These are phyloP conservation scores for Hydrocynus forskahlii DNA, from an alignment of 2,797 vertebrate species.

Conservation along the genomic window DNA sequence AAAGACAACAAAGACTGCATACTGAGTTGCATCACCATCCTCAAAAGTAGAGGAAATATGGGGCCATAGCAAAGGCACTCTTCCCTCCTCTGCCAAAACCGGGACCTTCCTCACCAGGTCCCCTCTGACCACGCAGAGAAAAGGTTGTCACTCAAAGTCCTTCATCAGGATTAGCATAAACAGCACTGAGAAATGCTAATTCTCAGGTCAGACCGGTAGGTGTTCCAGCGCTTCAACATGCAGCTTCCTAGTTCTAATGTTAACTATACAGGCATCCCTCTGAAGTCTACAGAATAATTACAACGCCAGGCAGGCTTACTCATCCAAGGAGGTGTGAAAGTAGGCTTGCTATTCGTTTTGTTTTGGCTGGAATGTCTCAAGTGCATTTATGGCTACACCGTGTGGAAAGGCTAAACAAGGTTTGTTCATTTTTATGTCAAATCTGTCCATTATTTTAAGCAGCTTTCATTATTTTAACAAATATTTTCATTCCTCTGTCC, in stretches of 20 bases:
- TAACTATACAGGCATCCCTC: not conserved
- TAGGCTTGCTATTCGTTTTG: not conserved
- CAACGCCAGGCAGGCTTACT: not conserved
- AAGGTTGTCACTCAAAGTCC: too few species aligned
- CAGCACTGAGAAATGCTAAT: not conserved
- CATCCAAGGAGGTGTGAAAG: not conserved
- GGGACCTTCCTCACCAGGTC: not conserved
- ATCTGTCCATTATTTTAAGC: not conserved
- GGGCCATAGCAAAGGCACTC: not conserved
- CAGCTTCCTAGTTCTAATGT: not conserved
- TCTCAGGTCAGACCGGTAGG: conserved; percentile 2
- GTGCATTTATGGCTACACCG: not conserved
- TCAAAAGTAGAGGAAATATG: conserved; percentile 21
- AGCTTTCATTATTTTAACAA: not conserved
- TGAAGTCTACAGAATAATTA: not conserved
- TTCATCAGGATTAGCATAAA: not conserved
- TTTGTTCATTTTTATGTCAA: not conserved
- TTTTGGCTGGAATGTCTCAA: not conserved
- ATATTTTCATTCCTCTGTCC: not conserved
- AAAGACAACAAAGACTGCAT: not conserved
- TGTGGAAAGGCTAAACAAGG: not conserved
- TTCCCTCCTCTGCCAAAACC: conserved; percentile 7
- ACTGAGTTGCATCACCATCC: conserved; percentile 11
- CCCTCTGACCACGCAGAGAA: not conserved
- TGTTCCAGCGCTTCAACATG: conserved; percentile 8